Evolutionary conservation across 2,888 invertebrate species (phyloP), one percentile per base, ranked within the genome.

Genomic region (Carabus problematicus): DNA sequence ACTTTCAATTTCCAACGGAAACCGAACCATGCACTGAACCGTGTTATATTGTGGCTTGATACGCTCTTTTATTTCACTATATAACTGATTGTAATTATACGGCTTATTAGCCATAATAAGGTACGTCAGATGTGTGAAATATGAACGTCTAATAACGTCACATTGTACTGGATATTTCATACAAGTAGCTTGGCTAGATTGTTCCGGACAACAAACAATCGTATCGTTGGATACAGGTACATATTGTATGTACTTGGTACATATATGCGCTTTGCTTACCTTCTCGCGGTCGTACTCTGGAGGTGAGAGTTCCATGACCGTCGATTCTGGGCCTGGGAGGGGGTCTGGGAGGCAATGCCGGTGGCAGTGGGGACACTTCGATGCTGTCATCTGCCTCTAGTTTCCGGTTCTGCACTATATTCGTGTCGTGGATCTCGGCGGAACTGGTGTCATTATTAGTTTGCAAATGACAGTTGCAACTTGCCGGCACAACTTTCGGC

Each of bases 311-410:
- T 12, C 76, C 75, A 42, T 72, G 75, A 18, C 78, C 79, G 52
- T 81, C 81, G 62, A 76, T 77, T 66, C 83, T 75, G 11, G 83
- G 82, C 70, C 83, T 77, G 12, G 82, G 82, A 1, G 82, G 82
- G 0, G 84, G 84, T 71, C 84, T 72, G 8, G 84, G 84, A 0
- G 84, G 84, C 73, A 84, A 73, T 8, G 83, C 83, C 3, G 84
- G 84, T 2, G 84, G 84, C 69, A 82, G 72, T 41, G 82, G 81
- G 8, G 81, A 81, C 39, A 82, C 79, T 73, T 82, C 82, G 68
- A 82, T 82, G 63, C 81, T 74, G 73, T 82, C 82, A 68, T 82
- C 82, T 7, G 79, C 77, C 41, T 81, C 81, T 29, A 78, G 72
- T 72, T 82, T 82, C 62, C 80, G 75, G 58, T 72, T 73, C 60